Evolutionary conservation across 2,797 vertebrate genomes (phyloP).

Genomic region (Otolemur crassicaudatus): DNA sequence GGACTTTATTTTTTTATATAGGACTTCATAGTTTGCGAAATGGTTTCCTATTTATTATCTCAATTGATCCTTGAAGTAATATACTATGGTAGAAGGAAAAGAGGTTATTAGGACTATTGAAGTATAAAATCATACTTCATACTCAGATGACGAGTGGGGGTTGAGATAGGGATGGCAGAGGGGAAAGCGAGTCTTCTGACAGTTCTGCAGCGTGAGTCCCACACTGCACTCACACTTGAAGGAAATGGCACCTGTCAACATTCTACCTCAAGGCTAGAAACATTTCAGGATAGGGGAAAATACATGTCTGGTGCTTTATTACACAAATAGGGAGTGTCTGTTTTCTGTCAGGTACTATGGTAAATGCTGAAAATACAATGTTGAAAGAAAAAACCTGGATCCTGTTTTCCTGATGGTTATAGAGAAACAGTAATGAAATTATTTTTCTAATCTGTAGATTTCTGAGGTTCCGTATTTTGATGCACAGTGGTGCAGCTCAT

Average conservation of each 20-base stretch:
- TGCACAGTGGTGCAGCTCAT: neutral
- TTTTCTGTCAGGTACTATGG: neutral
- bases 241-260: neutral
- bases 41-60: neutral
- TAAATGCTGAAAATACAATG: neutral
- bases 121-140: neutral
- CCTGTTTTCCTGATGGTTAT: neutral
- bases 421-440: neutral
- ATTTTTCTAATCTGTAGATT: neutral
- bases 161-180: neutral
- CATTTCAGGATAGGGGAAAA: neutral
- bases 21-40: constrained; percentile 8
- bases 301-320: neutral
- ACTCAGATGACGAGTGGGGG: neutral
- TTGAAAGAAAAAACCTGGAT: neutral
- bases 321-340: neutral
- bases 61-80: constrained; percentile 18
- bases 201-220: neutral
- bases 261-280: neutral
- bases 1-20: neutral
- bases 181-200: neutral
- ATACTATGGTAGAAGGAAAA: neutral
- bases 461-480: neutral
- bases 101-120: neutral
- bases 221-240: neutral